phyloP scores from a whole-genome alignment of 2,113 vertebrate genomes.

The Rhea pennata region DNA sequence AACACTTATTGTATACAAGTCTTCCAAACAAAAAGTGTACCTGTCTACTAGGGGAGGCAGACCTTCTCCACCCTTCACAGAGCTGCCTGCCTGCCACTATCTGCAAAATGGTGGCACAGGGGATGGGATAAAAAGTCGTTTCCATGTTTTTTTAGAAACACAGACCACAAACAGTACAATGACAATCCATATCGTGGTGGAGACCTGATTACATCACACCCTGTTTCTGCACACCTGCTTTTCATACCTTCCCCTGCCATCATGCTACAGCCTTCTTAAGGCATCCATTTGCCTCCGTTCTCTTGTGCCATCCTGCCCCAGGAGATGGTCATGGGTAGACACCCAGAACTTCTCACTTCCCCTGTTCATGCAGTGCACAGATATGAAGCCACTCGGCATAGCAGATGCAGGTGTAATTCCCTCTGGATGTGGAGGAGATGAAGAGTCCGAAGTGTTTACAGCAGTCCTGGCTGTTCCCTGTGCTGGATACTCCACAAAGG shows the following conservation, averaged over 20 bases:
- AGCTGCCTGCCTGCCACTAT: not conserved
- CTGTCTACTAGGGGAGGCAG: not conserved
- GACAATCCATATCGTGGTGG: not conserved
- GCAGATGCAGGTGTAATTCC: not conserved
- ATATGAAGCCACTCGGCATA: too few relatives aligned
- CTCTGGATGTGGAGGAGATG: not conserved
- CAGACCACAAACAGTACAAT: not conserved
- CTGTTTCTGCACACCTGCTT: not conserved
- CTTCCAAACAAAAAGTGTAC: not conserved
- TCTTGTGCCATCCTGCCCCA: not conserved
- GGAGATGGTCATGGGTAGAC: not conserved
- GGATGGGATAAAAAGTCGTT: not conserved
- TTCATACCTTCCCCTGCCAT: not conserved
- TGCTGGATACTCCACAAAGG: not conserved
- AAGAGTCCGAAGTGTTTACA: not conserved
- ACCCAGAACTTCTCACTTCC: not conserved
- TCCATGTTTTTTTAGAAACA: fast-evolving
- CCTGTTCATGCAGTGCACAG: too few relatives aligned
- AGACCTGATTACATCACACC: not conserved
- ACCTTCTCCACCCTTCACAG: not conserved
- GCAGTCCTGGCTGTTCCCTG: not conserved
- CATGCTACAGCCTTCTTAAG: not conserved
- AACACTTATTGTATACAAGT: fast-evolving
- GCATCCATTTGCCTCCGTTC: not conserved
- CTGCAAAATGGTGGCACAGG: not conserved